Evolutionary conservation across 2,113 vertebrate genomes (phyloP).

Genomic region (Tautogolabrus adspersus): DNA sequence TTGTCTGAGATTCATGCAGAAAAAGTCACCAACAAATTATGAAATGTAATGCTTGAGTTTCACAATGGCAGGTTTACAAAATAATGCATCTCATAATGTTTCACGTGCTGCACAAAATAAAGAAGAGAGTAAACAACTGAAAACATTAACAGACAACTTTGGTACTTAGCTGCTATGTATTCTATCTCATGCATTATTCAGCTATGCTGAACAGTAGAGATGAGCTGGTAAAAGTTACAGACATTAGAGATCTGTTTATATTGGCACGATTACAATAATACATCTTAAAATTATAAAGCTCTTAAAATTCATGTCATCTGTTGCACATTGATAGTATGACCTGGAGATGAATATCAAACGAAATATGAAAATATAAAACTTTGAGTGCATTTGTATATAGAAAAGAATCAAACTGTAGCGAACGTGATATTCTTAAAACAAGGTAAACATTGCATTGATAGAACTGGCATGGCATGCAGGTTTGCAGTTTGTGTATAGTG

Average conservation of each 20-base stretch:
- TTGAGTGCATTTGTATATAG: conserved; percentile 24
- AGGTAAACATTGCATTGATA: conserved; percentile 48
- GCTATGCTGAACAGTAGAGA: conserved; percentile 21
- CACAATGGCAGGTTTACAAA: conserved; percentile 1
- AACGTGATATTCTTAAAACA: conserved; percentile 19
- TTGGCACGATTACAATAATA: conserved; percentile 44
- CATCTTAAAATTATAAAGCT: conserved; percentile 62
- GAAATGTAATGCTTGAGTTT: conserved; percentile 25
- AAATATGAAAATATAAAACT: conserved; percentile 49
- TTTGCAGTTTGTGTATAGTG: conserved; percentile 43
- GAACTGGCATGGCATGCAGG: conserved; percentile 66
- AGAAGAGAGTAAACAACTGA: conserved; percentile 16
- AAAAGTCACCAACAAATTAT: conserved; percentile 17
- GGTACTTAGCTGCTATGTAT: conserved; percentile 47
- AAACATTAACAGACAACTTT: conserved; percentile 45
- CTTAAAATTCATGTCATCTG: conserved; percentile 16
- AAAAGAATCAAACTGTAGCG: conserved; percentile 34
- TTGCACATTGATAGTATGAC: conserved; percentile 32
- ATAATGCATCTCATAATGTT: background rate
- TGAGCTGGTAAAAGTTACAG: conserved; percentile 17
- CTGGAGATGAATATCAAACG: background rate
- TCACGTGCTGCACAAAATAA: conserved; percentile 26
- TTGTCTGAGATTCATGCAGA: conserved; percentile 21
- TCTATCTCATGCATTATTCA: conserved; percentile 23
- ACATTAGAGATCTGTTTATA: conserved; percentile 34